These are phyloP conservation scores for Neofelis nebulosa DNA, from an alignment of 2,113 vertebrate genomes.

Conservation along the genomic window DNA sequence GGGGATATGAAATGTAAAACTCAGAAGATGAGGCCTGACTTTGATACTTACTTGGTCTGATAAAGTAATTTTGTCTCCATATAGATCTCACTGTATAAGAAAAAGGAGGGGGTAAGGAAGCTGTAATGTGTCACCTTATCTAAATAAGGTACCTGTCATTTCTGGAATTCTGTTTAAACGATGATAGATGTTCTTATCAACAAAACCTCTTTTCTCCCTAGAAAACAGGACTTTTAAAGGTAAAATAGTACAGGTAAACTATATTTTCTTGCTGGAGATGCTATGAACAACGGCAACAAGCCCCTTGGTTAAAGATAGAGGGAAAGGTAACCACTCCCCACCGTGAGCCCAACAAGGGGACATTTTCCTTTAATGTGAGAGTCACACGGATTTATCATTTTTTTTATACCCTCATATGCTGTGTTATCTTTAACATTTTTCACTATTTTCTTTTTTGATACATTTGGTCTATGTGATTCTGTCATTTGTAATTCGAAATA, in stretches of 20 bases:
- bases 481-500: not conserved
- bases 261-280: constrained; percentile 56
- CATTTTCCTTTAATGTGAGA: not conserved
- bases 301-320: not conserved
- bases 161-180: constrained; percentile 84
- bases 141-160: constrained; percentile 87
- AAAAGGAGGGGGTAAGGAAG: constrained; percentile 76
- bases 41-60: constrained; percentile 86
- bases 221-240: constrained; percentile 74
- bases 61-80: constrained; percentile 85
- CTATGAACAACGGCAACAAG: constrained; percentile 49
- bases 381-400: not conserved
- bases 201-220: constrained; percentile 56
- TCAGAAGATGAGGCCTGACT: constrained; percentile 83
- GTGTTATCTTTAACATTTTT: not conserved
- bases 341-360: not conserved
- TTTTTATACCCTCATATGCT: not conserved
- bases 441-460: not conserved
- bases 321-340: not conserved
- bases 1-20: constrained; percentile 80
- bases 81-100: constrained; percentile 82
- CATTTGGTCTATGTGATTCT: not conserved
- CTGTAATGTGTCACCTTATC: constrained; percentile 86
- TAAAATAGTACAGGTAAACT: constrained; percentile 46
- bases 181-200: constrained; percentile 85